Evolutionary conservation across 2,797 vertebrate genomes (phyloP).

Genomic region (Sebastes variabilis): DNA sequence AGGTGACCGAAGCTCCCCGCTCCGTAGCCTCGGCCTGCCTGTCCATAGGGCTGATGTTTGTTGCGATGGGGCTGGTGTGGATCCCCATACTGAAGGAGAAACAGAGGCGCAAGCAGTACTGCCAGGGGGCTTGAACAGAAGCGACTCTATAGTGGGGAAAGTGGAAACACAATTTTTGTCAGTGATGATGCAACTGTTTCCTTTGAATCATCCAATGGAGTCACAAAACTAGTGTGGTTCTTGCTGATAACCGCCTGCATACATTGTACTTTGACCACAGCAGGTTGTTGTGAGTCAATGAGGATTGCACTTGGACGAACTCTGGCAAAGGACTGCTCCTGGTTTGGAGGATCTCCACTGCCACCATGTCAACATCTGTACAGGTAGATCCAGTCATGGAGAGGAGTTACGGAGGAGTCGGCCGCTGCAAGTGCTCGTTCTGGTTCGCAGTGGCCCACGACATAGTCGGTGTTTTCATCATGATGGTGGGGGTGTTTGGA

Average conservation of each 20-base stretch:
- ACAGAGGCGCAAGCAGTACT: constrained; percentile 37
- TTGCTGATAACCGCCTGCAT: constrained; percentile 55
- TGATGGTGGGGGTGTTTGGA: constrained; percentile 88
- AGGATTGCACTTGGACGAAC: constrained; percentile 3
- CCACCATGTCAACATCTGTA: constrained; percentile 60
- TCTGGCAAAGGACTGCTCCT: neutral
- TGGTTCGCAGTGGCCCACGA: constrained; percentile 92
- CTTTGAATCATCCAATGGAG: constrained; percentile 13
- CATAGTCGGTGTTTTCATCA: constrained; percentile 83
- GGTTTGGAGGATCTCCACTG: neutral
- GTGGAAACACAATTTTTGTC: neutral
- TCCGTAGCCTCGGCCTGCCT: constrained; percentile 68
- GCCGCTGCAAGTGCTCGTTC: constrained; percentile 89
- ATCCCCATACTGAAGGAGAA: constrained; percentile 75
- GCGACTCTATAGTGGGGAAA: neutral
- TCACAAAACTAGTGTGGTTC: constrained; percentile 8
- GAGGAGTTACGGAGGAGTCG: constrained; percentile 75
- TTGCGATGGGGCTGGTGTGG: constrained; percentile 69
- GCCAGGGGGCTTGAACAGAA: neutral
- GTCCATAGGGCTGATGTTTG: constrained; percentile 67
- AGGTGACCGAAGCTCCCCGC: constrained; percentile 4
- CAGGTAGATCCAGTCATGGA: constrained; percentile 61
- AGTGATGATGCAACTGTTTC: constrained; percentile 11
- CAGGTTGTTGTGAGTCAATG: neutral
- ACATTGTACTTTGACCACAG: constrained; percentile 71